Percentiles rank a stretch among this genome's conserved stretches.
Conservation (phyloP, 2,888 invertebrate species). For the Torymus texanus region DNA sequence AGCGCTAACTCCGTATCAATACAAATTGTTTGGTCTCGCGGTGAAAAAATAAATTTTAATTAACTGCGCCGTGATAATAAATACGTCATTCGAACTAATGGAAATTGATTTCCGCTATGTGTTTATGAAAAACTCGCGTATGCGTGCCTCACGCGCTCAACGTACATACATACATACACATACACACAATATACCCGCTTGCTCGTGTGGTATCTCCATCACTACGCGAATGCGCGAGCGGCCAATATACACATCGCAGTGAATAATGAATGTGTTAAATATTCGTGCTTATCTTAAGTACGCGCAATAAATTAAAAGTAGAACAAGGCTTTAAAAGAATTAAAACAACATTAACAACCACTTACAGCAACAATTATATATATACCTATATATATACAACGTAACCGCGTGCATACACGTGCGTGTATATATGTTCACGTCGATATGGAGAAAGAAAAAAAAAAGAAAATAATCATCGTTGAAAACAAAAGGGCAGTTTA, state of each 20-base stretch:
- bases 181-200: too few species aligned
- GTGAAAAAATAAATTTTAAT: too few species aligned
- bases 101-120: constrained; percentile 36
- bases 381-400: too few species aligned
- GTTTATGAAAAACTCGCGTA: constrained; percentile 20
- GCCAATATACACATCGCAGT: not conserved
- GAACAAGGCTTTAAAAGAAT: constrained; percentile 24
- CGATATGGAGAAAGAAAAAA: too few species aligned
- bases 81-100: constrained; percentile 10
- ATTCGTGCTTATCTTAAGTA: constrained; percentile 13
- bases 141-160: not conserved
- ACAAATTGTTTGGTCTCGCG: too few species aligned
- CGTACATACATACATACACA: not conserved
- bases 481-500: too few species aligned
- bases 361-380: constrained; percentile 21
- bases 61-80: constrained; percentile 2
- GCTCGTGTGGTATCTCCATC: too few species aligned
- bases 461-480: not conserved
- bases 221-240: too few species aligned
- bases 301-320: constrained; percentile 33
- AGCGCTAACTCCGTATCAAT: too few species aligned
- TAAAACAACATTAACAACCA: constrained; percentile 9
- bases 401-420: too few species aligned
- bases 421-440: too few species aligned
- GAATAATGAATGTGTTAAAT: constrained; percentile 18